phyloP scores from a whole-genome alignment of 1,140 invertebrate genomes.

The Leptopilina boulardi region DNA sequence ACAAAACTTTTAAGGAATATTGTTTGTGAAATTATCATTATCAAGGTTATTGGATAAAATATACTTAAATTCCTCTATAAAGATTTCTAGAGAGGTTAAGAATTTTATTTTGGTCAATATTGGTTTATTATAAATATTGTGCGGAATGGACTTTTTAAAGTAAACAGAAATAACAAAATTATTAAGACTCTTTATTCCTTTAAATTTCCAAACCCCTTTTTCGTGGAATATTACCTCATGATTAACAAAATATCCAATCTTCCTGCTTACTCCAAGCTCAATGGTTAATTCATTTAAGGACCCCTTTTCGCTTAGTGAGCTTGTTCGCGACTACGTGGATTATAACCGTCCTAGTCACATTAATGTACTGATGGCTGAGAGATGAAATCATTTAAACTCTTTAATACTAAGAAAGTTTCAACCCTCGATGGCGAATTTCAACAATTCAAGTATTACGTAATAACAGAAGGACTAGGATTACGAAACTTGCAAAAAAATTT shows the following conservation, averaged over 20 bases:
- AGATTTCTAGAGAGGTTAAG: too few species aligned
- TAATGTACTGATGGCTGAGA: not conserved
- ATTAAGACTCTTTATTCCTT: slow-evolving; percentile 24
- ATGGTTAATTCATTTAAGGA: slow-evolving; percentile 21
- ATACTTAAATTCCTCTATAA: too few species aligned
- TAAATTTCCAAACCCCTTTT: not conserved
- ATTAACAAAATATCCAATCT: slow-evolving; percentile 25
- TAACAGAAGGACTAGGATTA: too few species aligned
- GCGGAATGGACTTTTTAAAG: not conserved
- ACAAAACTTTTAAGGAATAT: slow-evolving; percentile 42
- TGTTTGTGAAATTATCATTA: not conserved
- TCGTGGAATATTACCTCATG: not conserved
- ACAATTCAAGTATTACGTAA: too few species aligned
- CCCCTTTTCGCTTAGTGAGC: slow-evolving; percentile 10
- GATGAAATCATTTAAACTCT: not conserved
- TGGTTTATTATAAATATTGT: not conserved
- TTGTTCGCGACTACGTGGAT: not conserved
- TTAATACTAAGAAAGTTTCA: not conserved
- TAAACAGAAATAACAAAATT: not conserved
- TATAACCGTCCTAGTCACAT: not conserved
- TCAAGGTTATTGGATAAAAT: too few species aligned
- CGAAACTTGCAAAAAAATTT: too few species aligned
- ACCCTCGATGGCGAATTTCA: too few species aligned
- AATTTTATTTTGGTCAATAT: not conserved
- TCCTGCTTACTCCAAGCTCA: not conserved